Evolutionary conservation across 2,797 vertebrate species (phyloP).

Genomic region (Kryptolebias ocellatus): DNA sequence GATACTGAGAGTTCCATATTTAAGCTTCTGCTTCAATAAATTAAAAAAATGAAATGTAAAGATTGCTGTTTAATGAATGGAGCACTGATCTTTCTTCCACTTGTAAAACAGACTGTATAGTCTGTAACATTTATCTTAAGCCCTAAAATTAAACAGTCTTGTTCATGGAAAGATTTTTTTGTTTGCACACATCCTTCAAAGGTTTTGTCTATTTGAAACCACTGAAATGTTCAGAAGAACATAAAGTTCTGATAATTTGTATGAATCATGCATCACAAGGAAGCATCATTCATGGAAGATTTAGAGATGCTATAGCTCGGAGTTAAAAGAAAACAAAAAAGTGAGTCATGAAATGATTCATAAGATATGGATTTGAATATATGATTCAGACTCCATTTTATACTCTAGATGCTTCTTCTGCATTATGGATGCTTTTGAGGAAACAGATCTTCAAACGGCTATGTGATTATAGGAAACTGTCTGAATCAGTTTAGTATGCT

Average conservation of each 20-base stretch:
- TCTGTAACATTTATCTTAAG: too few relatives aligned
- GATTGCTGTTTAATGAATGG: too few relatives aligned
- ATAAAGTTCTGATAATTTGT: constrained; percentile 1
- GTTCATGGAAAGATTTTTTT: too few relatives aligned
- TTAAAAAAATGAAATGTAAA: too few relatives aligned
- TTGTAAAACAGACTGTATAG: too few relatives aligned
- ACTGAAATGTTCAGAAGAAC: neutral
- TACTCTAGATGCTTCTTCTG: neutral
- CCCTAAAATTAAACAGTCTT: too few relatives aligned
- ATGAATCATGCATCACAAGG: neutral
- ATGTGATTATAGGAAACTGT: constrained; percentile 7
- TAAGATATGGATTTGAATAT: constrained; percentile 6
- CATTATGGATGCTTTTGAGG: constrained; percentile 7
- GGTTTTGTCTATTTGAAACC: neutral
- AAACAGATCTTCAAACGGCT: neutral
- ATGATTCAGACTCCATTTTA: constrained; percentile 3
- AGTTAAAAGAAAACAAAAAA: neutral
- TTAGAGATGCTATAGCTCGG: constrained; percentile 11
- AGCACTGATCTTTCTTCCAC: too few relatives aligned
- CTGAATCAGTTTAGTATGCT: constrained; percentile 1
- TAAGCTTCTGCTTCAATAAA: too few relatives aligned
- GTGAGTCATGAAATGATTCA: constrained; percentile 1
- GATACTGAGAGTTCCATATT: too few relatives aligned
- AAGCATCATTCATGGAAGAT: constrained; percentile 6
- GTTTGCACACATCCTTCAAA: too few relatives aligned